These are phyloP conservation scores for Brachyistius frenatus DNA, from an alignment of 2,113 vertebrate genomes.

Conservation along the genomic window DNA sequence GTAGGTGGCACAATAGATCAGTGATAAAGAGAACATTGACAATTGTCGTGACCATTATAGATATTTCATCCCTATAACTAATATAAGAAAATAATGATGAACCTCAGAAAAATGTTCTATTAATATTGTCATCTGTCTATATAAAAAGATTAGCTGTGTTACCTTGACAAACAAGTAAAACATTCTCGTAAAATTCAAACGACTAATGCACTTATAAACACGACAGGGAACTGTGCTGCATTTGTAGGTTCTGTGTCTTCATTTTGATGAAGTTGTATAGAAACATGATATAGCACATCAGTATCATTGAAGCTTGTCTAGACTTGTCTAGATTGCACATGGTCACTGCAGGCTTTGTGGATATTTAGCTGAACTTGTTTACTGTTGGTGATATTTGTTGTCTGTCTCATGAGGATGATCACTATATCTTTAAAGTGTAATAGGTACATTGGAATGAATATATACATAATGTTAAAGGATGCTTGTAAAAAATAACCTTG, in stretches of 20 bases:
- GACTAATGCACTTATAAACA: slow-evolving; percentile 68
- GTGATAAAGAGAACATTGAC: slow-evolving; percentile 24
- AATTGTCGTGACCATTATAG: slow-evolving; percentile 36
- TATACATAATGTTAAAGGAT: slow-evolving; percentile 71
- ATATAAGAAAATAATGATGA: slow-evolving; percentile 37
- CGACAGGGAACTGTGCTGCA: slow-evolving; percentile 64
- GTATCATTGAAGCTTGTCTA: slow-evolving; percentile 55
- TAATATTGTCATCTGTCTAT: slow-evolving; percentile 54
- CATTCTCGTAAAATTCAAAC: slow-evolving; percentile 52
- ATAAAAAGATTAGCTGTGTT: slow-evolving; percentile 59
- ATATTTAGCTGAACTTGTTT: slow-evolving; percentile 67
- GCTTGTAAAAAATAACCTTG: slow-evolving; percentile 80
- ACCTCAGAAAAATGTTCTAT: slow-evolving; percentile 27
- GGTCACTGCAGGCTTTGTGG: slow-evolving; percentile 40
- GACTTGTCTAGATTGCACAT: slow-evolving; percentile 52
- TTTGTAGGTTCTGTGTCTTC: slow-evolving; percentile 66
- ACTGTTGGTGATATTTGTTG: slow-evolving; percentile 66
- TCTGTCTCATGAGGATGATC: slow-evolving; percentile 67
- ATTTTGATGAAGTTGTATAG: slow-evolving; percentile 61
- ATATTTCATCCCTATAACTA: slow-evolving; percentile 40
- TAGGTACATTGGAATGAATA: slow-evolving; percentile 69
- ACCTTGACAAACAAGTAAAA: slow-evolving; percentile 57
- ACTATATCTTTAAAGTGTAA: slow-evolving; percentile 74
- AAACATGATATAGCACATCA: slow-evolving; percentile 65
- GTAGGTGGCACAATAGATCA: slow-evolving; percentile 17